phyloP scores from a whole-genome alignment of 37 sponge, comb jelly and placozoan genomes.

The Spongilla lacustris region DNA sequence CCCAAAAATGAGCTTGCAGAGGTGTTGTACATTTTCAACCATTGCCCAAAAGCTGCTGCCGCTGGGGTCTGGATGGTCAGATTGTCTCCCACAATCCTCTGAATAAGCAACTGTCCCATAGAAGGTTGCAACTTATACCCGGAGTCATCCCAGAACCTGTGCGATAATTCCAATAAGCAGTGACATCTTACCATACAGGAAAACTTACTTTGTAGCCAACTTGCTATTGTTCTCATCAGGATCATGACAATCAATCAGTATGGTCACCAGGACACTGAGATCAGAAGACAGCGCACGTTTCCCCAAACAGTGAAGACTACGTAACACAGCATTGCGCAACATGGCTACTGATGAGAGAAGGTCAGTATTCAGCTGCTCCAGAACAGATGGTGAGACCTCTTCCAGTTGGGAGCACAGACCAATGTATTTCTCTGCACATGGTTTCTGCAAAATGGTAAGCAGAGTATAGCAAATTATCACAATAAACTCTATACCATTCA shows the following conservation, averaged over 20 bases:
- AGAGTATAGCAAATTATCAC: background rate
- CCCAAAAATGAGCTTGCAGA: conserved; percentile 4
- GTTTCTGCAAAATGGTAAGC: background rate
- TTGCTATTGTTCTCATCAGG: conserved; percentile 37
- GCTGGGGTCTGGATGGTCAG: conserved; percentile 41
- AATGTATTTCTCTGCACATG: conserved; percentile 25
- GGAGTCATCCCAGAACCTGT: conserved; percentile 63
- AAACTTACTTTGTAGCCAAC: conserved; percentile 45
- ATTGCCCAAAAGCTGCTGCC: conserved; percentile 49
- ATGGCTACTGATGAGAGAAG: conserved; percentile 18
- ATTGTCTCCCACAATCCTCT: conserved; percentile 5
- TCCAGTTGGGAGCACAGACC: conserved; percentile 4
- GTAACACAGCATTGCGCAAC: conserved; percentile 35
- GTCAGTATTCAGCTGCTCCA: conserved; percentile 6
- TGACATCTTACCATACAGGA: background rate
- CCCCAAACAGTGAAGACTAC: background rate
- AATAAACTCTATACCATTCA: too few species aligned
- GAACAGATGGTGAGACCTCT: background rate
- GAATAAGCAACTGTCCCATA: conserved; percentile 36
- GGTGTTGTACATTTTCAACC: conserved; percentile 34
- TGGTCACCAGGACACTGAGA: conserved; percentile 35
- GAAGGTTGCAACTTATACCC: conserved; percentile 27
- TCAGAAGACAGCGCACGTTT: background rate
- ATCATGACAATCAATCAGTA: conserved; percentile 49
- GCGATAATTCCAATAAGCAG: background rate